Percentiles rank a stretch among this genome's conserved stretches.
Evolutionary conservation across 2,113 vertebrate genomes (phyloP).

Genomic region (Ploceus nigricollis): DNA sequence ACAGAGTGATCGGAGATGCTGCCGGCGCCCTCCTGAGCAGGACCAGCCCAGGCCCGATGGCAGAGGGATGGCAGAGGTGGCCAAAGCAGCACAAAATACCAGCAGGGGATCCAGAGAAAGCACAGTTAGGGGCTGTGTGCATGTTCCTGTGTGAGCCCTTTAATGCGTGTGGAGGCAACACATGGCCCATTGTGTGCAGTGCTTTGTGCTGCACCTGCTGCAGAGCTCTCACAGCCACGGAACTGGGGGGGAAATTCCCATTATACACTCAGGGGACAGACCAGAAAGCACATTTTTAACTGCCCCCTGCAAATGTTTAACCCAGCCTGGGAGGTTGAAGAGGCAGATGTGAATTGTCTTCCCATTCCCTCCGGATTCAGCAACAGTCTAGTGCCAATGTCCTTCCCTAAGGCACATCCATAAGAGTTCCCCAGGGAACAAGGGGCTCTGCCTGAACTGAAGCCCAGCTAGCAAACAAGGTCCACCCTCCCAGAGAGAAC

Average conservation of each 20-base stretch:
- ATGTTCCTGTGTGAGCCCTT: not conserved
- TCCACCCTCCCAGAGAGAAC: not conserved
- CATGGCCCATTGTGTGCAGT: fast-evolving
- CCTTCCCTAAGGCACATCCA: not conserved
- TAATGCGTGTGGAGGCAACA: fast-evolving
- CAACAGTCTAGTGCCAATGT: not conserved
- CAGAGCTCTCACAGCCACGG: not conserved
- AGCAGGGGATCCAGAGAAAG: not conserved
- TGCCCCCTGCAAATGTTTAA: not conserved
- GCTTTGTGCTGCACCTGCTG: not conserved
- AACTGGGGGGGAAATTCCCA: not conserved
- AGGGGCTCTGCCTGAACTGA: not conserved
- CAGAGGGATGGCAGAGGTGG: not conserved
- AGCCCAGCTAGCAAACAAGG: not conserved
- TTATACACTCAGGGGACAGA: not conserved
- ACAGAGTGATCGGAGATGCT: not conserved
- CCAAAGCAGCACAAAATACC: not conserved
- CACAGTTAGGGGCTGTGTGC: fast-evolving
- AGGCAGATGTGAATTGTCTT: not conserved
- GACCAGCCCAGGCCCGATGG: fast-evolving
- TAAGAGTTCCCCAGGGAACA: not conserved
- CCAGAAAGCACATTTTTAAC: not conserved
- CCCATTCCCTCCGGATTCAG: not conserved
- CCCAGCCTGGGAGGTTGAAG: not conserved
- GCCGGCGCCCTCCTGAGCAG: not conserved